Conservation (phyloP, 2,888 invertebrate genomes). For the Nephrotoma flavescens region DNA sequence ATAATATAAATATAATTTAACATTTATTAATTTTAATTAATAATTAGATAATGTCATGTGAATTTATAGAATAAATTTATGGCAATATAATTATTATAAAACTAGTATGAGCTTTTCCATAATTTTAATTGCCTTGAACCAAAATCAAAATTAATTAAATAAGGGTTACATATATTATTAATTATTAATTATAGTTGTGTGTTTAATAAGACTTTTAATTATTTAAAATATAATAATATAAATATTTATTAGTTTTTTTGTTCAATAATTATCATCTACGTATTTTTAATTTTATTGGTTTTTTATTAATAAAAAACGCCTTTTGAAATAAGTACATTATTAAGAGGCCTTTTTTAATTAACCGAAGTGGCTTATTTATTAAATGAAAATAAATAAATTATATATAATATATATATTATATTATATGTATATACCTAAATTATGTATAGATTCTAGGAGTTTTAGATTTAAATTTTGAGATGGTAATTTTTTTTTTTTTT, state of each 20-base stretch:
- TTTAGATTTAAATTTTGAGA: background rate
- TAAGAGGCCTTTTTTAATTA: conserved; percentile 1
- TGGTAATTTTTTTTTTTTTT: background rate
- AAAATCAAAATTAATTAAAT: background rate
- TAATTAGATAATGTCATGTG: background rate
- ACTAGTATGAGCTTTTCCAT: background rate
- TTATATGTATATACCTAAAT: background rate
- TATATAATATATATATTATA: background rate
- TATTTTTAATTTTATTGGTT: background rate
- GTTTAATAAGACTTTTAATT: conserved; percentile 1
- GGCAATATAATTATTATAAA: background rate
- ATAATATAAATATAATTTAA: background rate
- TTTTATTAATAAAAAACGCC: conserved; percentile 3
- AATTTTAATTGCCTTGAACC: background rate
- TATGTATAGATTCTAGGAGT: background rate
- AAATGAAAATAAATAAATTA: background rate
- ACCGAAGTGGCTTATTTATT: conserved; percentile 6
- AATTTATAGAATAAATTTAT: background rate
- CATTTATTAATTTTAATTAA: background rate
- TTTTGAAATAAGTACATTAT: background rate
- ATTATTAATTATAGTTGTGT: background rate
- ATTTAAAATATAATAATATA: background rate
- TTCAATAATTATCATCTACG: background rate
- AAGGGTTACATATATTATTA: background rate
- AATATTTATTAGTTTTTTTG: background rate